Conservation (phyloP, 1,140 invertebrate genomes). For the Diabrotica undecimpunctata region DNA sequence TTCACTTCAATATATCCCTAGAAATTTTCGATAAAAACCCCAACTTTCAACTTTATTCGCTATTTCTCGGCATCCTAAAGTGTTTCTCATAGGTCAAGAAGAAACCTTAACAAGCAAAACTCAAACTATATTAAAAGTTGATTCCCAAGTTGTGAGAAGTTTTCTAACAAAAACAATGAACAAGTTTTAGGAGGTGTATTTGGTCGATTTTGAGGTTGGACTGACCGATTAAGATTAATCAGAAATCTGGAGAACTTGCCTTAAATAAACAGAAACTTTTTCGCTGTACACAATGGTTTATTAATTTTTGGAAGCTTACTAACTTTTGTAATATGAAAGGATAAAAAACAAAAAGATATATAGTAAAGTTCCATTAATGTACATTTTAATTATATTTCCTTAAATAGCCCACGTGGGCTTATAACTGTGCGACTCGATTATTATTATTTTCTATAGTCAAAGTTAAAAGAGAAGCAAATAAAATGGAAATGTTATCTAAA, state of each 20-base stretch:
- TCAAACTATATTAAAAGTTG: conserved; percentile 1
- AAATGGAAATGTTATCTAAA: no score
- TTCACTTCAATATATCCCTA: neutral
- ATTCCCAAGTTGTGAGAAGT: neutral
- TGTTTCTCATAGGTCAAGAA: neutral
- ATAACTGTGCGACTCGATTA: no score
- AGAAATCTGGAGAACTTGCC: neutral
- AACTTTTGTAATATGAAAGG: no score
- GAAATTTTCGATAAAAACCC: neutral
- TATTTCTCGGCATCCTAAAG: neutral
- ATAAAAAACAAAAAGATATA: no score
- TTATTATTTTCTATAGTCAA: no score
- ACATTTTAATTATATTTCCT: no score
- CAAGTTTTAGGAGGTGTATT: neutral
- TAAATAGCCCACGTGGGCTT: no score
- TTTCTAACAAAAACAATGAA: conserved; percentile 3
- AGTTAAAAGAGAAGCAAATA: no score
- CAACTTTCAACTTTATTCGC: neutral
- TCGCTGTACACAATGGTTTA: neutral
- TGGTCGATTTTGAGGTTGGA: neutral
- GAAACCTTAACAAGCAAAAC: neutral
- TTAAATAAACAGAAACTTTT: neutral
- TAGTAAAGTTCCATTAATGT: no score
- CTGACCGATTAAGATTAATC: neutral
- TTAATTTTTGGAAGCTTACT: no score